Conservation (phyloP, 2,113 vertebrate species). For the Myocastor coypus region DNA sequence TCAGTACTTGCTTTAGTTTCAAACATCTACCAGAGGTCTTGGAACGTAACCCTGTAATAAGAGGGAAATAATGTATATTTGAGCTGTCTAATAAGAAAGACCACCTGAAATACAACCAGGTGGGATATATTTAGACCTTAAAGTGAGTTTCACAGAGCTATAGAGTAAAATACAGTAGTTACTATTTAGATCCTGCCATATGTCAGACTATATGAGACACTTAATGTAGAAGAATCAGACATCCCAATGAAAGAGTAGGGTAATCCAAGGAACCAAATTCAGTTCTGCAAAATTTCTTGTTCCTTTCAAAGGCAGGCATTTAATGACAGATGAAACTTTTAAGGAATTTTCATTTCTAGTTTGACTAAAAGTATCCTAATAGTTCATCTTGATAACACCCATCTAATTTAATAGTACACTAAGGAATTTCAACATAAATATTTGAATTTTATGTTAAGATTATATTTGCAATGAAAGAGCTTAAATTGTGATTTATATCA, state of each 20-base stretch:
- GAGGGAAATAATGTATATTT: neutral
- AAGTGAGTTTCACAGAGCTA: neutral
- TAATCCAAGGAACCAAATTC: slow-evolving; percentile 44
- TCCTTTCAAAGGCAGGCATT: slow-evolving; percentile 44
- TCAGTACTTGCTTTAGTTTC: neutral
- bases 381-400: slow-evolving; percentile 56
- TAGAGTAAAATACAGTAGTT: neutral
- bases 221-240: slow-evolving; percentile 45
- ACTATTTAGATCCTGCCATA: slow-evolving; percentile 23
- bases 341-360: slow-evolving; percentile 69
- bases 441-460: slow-evolving; percentile 56
- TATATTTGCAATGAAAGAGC: slow-evolving; percentile 16
- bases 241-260: slow-evolving; percentile 37
- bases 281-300: slow-evolving; percentile 60
- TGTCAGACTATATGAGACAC: neutral
- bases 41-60: neutral
- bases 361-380: slow-evolving; percentile 61
- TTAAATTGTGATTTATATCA: slow-evolving; percentile 51
- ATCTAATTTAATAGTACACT: slow-evolving; percentile 53
- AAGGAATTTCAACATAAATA: slow-evolving; percentile 24
- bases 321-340: slow-evolving; percentile 61
- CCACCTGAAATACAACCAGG: neutral
- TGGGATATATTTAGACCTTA: slow-evolving; percentile 27
- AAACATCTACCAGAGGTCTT: neutral
- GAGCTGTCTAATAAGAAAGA: neutral